A percentile compares a stretch with the other conserved stretches of the same genome.
Evolutionary conservation across 2,797 vertebrate genomes (phyloP).

Genomic region (Hydrophis major): DNA sequence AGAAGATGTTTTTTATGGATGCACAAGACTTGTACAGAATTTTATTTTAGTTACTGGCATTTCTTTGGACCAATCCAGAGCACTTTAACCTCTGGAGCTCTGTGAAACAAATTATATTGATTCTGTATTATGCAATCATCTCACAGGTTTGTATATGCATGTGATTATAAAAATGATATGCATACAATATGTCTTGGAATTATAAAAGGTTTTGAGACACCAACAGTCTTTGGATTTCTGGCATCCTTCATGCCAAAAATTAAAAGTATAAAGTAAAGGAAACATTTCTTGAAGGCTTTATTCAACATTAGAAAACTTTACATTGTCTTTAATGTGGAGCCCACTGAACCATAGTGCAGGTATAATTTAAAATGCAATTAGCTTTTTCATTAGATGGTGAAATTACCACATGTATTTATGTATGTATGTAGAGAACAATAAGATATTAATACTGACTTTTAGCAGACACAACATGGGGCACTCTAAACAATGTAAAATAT

Average conservation of each 20-base stretch:
- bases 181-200: too few relatives aligned
- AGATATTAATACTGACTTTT: background rate
- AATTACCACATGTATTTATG: background rate
- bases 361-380: background rate
- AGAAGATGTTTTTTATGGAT: background rate
- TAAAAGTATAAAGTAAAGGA: background rate
- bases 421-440: background rate
- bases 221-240: background rate
- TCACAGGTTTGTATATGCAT: background rate
- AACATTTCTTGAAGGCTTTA: background rate
- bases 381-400: background rate
- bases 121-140: background rate
- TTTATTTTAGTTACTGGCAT: background rate
- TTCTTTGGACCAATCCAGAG: background rate
- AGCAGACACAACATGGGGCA: background rate
- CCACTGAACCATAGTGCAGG: background rate
- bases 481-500: slow-evolving; percentile 15
- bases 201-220: background rate
- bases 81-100: background rate
- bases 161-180: background rate
- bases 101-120: background rate
- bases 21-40: background rate
- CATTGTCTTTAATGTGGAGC: background rate
- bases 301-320: background rate
- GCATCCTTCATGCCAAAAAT: background rate